Percentiles rank a stretch among this genome's conserved stretches.
Conservation (phyloP, 2,113 vertebrate species). For the Sisor rabdophorus region DNA sequence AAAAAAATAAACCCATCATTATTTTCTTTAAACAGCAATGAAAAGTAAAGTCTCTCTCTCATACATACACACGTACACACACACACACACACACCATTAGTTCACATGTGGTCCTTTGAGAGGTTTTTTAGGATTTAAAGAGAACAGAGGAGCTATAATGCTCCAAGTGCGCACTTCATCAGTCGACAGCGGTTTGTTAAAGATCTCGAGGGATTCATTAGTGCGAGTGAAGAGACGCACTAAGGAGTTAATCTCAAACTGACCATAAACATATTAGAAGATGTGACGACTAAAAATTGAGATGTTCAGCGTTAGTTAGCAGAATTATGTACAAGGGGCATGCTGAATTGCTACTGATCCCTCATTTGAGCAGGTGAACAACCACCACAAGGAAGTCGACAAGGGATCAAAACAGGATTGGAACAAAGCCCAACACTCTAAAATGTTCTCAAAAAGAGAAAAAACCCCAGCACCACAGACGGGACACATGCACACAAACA, state of each 20-base stretch:
- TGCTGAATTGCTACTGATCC: neutral
- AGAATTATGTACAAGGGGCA: neutral
- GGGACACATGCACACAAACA: neutral
- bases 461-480: conserved; percentile 39
- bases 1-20: conserved; percentile 50
- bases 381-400: neutral
- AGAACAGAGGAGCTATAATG: conserved; percentile 41
- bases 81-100: conserved; percentile 19
- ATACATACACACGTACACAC: conserved; percentile 21
- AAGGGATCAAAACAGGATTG: neutral
- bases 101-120: conserved; percentile 39
- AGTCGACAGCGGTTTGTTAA: no score
- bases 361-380: neutral
- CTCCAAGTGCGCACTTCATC: neutral
- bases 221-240: neutral
- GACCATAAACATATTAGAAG: neutral
- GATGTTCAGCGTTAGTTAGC: neutral
- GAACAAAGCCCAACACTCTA: neutral
- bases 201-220: neutral
- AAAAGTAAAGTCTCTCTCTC: conserved; percentile 25
- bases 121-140: conserved; percentile 35
- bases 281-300: neutral
- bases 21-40: conserved; percentile 44
- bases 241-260: neutral
- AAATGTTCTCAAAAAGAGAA: conserved; percentile 30